Conservation (phyloP, 1,140 invertebrate genomes). For the Caligus rogercresseyi region DNA sequence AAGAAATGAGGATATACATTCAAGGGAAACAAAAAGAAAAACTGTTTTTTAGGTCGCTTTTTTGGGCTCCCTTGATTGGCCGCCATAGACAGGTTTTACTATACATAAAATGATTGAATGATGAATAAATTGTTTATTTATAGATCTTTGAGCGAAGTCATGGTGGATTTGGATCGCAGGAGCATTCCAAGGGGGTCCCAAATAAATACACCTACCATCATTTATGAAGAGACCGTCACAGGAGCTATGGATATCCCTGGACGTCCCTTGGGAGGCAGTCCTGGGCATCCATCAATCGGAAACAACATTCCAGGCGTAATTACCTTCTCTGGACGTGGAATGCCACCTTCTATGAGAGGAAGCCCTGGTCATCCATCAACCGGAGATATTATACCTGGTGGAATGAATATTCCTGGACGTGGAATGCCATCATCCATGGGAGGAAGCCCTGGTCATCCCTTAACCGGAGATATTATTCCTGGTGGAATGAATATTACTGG, state of each 20-base stretch:
- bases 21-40: too few relatives aligned
- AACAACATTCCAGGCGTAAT: neutral
- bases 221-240: neutral
- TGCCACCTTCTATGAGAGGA: neutral
- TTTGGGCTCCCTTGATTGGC: too few relatives aligned
- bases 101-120: too few relatives aligned
- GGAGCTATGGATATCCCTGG: too few relatives aligned
- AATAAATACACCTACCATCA: neutral
- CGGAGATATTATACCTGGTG: neutral
- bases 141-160: slow-evolving; percentile 1
- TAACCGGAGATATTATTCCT: neutral
- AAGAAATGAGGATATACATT: too few relatives aligned
- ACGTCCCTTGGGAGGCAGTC: too few relatives aligned
- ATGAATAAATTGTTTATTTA: too few relatives aligned
- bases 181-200: neutral
- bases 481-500: neutral
- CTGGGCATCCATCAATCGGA: neutral
- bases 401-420: neutral
- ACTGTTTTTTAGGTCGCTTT: too few relatives aligned
- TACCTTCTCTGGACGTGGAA: neutral
- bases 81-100: too few relatives aligned
- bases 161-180: slow-evolving; percentile 1
- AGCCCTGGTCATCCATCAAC: neutral
- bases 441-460: neutral
- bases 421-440: neutral